phyloP scores from a whole-genome alignment of 1,140 invertebrate species.

The Zaprionus nigranus region DNA sequence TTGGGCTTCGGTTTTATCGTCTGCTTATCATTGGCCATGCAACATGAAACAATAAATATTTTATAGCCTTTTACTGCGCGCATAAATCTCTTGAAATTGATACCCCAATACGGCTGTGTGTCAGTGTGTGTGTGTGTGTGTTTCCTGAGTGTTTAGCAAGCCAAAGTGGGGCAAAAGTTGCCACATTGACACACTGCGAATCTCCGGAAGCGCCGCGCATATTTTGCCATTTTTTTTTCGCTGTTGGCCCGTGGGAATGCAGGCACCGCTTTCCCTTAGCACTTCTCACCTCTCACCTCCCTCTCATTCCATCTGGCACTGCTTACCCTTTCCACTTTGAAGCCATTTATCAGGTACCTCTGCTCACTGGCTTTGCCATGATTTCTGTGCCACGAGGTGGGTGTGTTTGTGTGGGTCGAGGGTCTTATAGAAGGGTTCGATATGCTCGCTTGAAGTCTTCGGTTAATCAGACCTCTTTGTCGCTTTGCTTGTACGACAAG shows the following conservation, averaged over 20 bases:
- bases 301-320: background rate
- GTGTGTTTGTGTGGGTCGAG: constrained; percentile 1
- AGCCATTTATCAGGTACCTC: constrained; percentile 7
- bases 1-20: constrained; percentile 36
- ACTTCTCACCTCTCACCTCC: constrained; percentile 48
- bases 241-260: constrained; percentile 44
- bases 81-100: constrained; percentile 78
- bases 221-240: constrained; percentile 42
- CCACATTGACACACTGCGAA: constrained; percentile 69
- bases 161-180: constrained; percentile 41
- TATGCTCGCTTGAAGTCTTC: constrained; percentile 1
- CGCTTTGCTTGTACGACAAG: background rate
- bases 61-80: constrained; percentile 68
- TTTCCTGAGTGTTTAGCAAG: constrained; percentile 13
- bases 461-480: background rate
- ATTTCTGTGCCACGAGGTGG: constrained; percentile 30
- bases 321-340: background rate
- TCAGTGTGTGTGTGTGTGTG: background rate
- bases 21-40: constrained; percentile 63
- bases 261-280: background rate
- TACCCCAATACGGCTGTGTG: constrained; percentile 42
- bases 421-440: constrained; percentile 5
- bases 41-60: constrained; percentile 81
- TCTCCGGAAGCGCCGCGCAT: constrained; percentile 17
- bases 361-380: constrained; percentile 43